These are phyloP conservation scores for Torymus texanus DNA, from an alignment of 2,888 invertebrate species.

Conservation along the genomic window DNA sequence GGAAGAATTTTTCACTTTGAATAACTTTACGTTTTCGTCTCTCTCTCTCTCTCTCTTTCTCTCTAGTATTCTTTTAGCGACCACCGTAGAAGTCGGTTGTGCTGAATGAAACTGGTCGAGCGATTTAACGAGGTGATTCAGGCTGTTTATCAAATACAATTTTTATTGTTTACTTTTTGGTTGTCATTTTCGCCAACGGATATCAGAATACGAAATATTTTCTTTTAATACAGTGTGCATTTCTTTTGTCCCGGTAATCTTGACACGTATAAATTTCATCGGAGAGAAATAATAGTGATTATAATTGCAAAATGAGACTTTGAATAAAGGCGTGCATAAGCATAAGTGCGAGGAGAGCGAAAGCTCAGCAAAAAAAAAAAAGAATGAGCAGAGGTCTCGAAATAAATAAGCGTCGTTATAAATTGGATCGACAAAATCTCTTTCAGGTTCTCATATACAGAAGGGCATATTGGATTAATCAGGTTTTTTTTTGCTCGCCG, in stretches of 20 bases:
- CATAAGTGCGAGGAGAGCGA: not conserved
- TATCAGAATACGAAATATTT: too few species aligned
- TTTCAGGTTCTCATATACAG: slow-evolving; percentile 16
- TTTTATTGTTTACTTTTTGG: too few species aligned
- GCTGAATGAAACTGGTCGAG: too few species aligned
- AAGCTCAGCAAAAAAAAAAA: not conserved
- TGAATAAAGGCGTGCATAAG: not conserved
- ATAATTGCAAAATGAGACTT: not conserved
- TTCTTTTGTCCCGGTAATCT: not conserved
- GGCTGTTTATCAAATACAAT: too few species aligned
- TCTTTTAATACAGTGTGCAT: not conserved
- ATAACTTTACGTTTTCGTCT: slow-evolving; percentile 46
- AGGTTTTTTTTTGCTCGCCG: slow-evolving; percentile 24
- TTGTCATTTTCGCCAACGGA: too few species aligned
- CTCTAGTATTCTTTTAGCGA: too few species aligned
- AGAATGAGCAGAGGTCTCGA: slow-evolving; percentile 1
- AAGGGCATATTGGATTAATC: slow-evolving; percentile 50
- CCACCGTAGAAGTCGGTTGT: too few species aligned
- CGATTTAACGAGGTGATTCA: too few species aligned
- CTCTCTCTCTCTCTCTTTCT: not conserved
- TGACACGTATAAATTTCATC: not conserved
- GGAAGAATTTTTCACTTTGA: slow-evolving; percentile 58
- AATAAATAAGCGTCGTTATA: slow-evolving; percentile 41
- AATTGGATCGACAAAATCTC: slow-evolving; percentile 49
- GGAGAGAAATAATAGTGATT: not conserved